phyloP scores from a whole-genome alignment of 2,113 vertebrate genomes.

The Silurus glanis region DNA sequence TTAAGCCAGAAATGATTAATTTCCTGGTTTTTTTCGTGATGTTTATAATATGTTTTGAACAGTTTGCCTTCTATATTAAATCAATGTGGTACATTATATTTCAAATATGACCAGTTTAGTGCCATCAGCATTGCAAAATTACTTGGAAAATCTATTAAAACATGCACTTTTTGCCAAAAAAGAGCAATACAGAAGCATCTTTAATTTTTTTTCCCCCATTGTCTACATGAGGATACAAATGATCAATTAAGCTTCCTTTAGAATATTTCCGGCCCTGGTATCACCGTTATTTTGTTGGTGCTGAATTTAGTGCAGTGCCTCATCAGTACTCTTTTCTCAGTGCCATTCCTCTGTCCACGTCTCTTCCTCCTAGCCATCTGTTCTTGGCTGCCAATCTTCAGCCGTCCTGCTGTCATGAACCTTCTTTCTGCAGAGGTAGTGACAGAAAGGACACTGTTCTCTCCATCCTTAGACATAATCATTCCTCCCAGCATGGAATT shows the following conservation, averaged over 20 bases:
- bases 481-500: conserved; percentile 22
- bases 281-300: neutral
- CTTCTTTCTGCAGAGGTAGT: conserved; percentile 57
- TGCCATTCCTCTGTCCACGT: conserved; percentile 33
- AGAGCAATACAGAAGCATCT: neutral
- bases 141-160: neutral
- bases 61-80: neutral
- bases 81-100: neutral
- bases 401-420: conserved; percentile 61
- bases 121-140: neutral
- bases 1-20: neutral
- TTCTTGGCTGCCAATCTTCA: conserved; percentile 72
- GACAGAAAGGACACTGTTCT: conserved; percentile 62
- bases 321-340: conserved; percentile 66
- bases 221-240: neutral
- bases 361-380: conserved; percentile 73
- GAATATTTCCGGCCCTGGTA: too few species aligned
- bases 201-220: neutral
- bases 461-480: conserved; percentile 36
- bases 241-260: neutral
- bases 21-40: too few species aligned
- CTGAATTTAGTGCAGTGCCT: conserved; percentile 46
- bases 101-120: neutral
- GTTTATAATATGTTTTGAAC: neutral
- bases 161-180: neutral